A percentile compares a stretch with the other conserved stretches of the same genome.
These are phyloP conservation scores for Notamacropus eugenii DNA, from an alignment of 2,797 vertebrate genomes.

Conservation along the genomic window DNA sequence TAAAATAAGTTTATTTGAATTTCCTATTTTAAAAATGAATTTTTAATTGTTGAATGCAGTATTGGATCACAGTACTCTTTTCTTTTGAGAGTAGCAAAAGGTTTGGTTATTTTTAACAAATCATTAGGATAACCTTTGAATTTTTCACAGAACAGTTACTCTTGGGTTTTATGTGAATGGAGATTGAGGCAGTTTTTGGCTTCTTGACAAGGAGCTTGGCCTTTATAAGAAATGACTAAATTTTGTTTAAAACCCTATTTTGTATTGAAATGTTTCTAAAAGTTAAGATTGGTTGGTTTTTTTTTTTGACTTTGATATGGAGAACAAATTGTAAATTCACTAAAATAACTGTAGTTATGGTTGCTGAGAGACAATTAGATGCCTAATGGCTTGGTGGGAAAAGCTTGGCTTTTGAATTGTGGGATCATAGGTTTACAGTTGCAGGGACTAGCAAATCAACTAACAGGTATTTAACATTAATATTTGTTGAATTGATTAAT, in stretches of 20 bases:
- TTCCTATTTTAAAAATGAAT: background rate
- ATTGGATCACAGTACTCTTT: background rate
- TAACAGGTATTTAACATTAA: background rate
- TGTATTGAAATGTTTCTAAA: conserved; percentile 35
- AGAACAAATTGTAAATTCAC: background rate
- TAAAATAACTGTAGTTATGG: background rate
- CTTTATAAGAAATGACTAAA: background rate
- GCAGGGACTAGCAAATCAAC: background rate
- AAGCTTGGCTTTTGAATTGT: background rate
- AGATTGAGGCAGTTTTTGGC: background rate
- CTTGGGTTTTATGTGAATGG: background rate
- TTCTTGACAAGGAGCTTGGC: background rate
- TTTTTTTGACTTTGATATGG: background rate
- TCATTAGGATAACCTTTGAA: background rate
- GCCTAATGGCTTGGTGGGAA: background rate
- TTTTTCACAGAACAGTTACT: background rate
- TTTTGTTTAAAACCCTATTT: conserved; percentile 29
- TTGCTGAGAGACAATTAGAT: background rate
- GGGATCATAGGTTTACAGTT: background rate
- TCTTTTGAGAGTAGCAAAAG: background rate
- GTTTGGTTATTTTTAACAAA: background rate
- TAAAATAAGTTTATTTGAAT: background rate
- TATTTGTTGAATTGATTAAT: background rate
- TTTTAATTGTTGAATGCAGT: background rate
- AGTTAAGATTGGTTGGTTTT: background rate